A percentile compares a stretch with the other conserved stretches of the same genome.
Evolutionary conservation across 2,797 vertebrate species (phyloP).

Genomic region (Picus viridis): DNA sequence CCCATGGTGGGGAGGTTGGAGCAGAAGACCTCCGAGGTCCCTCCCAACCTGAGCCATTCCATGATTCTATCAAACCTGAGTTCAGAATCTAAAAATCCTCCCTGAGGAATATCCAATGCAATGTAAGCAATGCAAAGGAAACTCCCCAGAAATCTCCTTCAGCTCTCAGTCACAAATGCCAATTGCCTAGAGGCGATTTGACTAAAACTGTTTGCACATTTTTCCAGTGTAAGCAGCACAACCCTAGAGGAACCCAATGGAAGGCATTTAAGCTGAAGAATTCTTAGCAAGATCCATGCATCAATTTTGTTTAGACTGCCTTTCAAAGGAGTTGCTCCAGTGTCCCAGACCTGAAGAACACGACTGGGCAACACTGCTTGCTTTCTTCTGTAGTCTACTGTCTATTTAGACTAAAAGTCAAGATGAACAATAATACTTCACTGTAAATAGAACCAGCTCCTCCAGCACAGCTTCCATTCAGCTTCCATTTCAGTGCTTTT

Average conservation of each 20-base stretch:
- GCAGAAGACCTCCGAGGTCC: too few species aligned
- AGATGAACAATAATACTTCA: slow-evolving; percentile 42
- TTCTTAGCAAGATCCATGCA: neutral
- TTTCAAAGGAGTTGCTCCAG: neutral
- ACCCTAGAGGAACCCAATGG: neutral
- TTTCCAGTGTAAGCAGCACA: neutral
- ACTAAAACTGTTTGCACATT: neutral
- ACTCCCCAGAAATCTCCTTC: neutral
- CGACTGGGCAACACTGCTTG: neutral
- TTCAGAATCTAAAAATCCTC: neutral
- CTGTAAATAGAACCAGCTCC: slow-evolving; percentile 55
- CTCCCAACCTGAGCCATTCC: too few species aligned
- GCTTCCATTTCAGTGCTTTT: slow-evolving; percentile 35
- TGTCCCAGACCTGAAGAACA: neutral
- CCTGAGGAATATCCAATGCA: neutral
- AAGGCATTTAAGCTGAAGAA: neutral
- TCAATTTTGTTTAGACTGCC: slow-evolving; percentile 43
- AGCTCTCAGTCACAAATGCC: neutral
- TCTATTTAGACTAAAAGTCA: slow-evolving; percentile 38
- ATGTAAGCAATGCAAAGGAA: neutral
- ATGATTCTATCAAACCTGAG: neutral
- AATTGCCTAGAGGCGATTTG: neutral
- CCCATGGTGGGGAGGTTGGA: too few species aligned
- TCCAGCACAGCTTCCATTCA: slow-evolving; percentile 15
- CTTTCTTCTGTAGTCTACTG: neutral